Conservation (phyloP, 2,797 vertebrate genomes). For the Threskiornis aethiopicus region DNA sequence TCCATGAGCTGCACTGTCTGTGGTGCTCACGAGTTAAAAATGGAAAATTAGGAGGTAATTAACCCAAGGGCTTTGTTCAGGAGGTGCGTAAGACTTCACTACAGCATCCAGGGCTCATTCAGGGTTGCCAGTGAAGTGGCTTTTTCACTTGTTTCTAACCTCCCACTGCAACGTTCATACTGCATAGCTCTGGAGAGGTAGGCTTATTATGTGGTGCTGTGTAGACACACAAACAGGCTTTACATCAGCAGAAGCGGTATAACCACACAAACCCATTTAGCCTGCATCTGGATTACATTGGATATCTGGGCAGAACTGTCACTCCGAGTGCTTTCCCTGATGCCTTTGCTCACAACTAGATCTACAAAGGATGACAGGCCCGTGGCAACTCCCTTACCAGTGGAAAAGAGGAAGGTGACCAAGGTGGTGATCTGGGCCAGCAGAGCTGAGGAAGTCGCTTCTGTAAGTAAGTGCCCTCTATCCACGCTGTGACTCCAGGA, state of each 20-base stretch:
- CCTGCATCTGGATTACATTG: too few species aligned
- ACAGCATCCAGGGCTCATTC: not conserved
- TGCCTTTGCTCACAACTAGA: not conserved
- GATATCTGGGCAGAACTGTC: not conserved
- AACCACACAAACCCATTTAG: not conserved
- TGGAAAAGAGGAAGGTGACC: not conserved
- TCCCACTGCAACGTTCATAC: not conserved
- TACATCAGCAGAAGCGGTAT: not conserved
- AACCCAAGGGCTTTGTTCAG: not conserved
- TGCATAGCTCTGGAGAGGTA: not conserved
- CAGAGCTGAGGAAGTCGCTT: not conserved
- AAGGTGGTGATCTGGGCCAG: not conserved
- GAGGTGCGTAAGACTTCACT: not conserved
- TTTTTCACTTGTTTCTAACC: not conserved
- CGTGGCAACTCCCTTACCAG: not conserved
- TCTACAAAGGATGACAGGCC: not conserved
- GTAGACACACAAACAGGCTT: not conserved
- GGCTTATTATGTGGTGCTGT: accelerated
- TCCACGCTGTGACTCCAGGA: not conserved
- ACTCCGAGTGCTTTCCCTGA: accelerated
- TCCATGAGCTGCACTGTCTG: not conserved
- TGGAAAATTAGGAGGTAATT: not conserved
- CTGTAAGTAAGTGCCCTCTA: not conserved
- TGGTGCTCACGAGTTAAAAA: not conserved
- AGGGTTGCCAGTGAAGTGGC: not conserved